These are phyloP conservation scores for Arvicanthis niloticus DNA, from an alignment of 2,113 vertebrate genomes.

Conservation along the genomic window DNA sequence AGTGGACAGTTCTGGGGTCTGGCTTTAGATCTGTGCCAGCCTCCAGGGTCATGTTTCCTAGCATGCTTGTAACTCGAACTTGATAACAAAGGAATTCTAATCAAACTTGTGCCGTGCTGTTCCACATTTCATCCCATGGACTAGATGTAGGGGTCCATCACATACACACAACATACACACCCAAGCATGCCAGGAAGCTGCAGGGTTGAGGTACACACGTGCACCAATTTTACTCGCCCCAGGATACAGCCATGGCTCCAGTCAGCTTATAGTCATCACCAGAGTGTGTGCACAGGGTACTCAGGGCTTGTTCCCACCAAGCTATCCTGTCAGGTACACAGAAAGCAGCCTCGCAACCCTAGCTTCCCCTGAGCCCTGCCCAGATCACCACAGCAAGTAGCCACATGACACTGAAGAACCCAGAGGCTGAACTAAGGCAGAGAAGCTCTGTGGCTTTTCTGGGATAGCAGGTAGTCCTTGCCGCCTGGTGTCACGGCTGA, in stretches of 20 bases:
- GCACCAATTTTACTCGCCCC: fast-evolving
- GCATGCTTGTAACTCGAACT: not conserved
- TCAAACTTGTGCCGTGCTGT: fast-evolving
- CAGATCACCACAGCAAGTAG: not conserved
- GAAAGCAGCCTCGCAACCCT: not conserved
- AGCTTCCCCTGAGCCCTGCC: not conserved
- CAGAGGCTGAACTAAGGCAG: not conserved
- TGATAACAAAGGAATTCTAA: not conserved
- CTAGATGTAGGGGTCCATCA: not conserved
- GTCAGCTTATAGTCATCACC: not conserved
- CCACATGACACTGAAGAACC: not conserved
- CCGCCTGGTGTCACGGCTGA: not conserved
- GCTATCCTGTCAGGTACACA: not conserved
- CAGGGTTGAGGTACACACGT: fast-evolving
- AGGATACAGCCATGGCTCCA: not conserved
- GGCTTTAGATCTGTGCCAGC: not conserved
- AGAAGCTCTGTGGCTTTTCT: not conserved
- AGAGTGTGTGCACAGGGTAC: not conserved
- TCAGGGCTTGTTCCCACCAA: not conserved
- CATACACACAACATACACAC: fast-evolving
- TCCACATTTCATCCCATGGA: fast-evolving
- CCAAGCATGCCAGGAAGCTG: not conserved
- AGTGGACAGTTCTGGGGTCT: not conserved
- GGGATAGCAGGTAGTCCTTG: no score
- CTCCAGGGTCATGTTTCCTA: not conserved